Percentiles rank a stretch among this genome's conserved stretches.
Evolutionary conservation across 2,113 vertebrate genomes (phyloP).

Genomic region (Catagonus wagneri): DNA sequence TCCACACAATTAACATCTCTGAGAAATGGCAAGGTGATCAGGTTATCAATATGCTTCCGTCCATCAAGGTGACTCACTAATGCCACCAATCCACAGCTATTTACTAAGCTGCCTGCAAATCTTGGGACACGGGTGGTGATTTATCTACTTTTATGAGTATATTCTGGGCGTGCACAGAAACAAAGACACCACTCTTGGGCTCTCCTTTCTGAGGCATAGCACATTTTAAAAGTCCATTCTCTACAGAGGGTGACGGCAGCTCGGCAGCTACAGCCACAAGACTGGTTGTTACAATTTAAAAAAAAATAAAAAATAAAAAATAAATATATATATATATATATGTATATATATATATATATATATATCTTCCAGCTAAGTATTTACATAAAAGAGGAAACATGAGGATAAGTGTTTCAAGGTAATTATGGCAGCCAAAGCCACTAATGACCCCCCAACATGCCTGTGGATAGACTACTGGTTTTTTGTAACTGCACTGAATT

Average conservation of each 20-base stretch:
- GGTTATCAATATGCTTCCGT: background rate
- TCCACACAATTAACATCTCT: background rate
- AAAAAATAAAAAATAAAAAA: background rate
- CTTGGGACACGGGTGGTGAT: background rate
- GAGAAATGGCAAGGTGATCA: background rate
- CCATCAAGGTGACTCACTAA: background rate
- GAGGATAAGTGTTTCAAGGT: constrained; percentile 7
- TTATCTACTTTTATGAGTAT: background rate
- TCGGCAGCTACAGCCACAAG: background rate
- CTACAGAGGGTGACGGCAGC: background rate
- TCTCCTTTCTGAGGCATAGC: background rate
- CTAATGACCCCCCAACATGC: constrained; percentile 12
- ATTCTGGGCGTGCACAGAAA: background rate
- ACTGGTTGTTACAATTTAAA: background rate
- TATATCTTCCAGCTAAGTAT: background rate
- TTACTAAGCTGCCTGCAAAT: background rate
- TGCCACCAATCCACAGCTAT: background rate
- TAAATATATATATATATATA: no score
- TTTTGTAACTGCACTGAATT: constrained; percentile 40
- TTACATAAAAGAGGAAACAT: constrained; percentile 37
- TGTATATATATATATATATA: no score
- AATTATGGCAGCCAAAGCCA: constrained; percentile 42
- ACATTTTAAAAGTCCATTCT: background rate
- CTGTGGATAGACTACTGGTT: constrained; percentile 22
- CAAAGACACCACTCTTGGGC: background rate